Conservation (phyloP, 2,888 invertebrate genomes). For the Cerceris rybyensis region DNA sequence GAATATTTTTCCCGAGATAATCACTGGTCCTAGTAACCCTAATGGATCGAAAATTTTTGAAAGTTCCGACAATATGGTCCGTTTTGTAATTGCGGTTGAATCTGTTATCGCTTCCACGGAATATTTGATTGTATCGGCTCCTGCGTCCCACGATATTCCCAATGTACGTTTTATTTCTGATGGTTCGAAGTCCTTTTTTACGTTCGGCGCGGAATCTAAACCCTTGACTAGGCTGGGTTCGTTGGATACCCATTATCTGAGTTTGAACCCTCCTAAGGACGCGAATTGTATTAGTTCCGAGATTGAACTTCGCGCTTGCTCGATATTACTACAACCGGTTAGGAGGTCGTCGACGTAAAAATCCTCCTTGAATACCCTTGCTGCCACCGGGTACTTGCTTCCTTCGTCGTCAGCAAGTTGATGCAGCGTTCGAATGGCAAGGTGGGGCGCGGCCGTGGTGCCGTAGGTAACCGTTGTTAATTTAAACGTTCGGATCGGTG, state of each 20-base stretch:
- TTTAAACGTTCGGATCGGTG: neutral
- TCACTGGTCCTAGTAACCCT: constrained; percentile 5
- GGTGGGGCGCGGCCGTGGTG: neutral
- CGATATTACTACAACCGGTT: neutral
- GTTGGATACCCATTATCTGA: too few relatives aligned
- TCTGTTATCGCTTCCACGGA: too few relatives aligned
- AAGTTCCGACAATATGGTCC: too few relatives aligned
- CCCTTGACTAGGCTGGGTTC: too few relatives aligned
- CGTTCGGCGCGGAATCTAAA: too few relatives aligned
- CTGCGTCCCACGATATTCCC: too few relatives aligned
- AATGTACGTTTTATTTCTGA: too few relatives aligned
- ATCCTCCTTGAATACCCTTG: neutral
- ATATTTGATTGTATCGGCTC: too few relatives aligned
- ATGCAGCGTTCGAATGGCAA: neutral
- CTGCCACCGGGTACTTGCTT: neutral
- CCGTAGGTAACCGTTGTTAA: neutral
- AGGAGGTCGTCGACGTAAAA: constrained; percentile 12
- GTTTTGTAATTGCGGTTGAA: too few relatives aligned
- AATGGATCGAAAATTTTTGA: neutral
- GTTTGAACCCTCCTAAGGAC: too few relatives aligned
- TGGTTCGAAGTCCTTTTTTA: too few relatives aligned
- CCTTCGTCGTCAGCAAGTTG: constrained; percentile 5
- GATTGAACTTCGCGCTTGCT: neutral
- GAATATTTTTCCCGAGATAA: neutral
- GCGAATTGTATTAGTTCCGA: too few relatives aligned